These are phyloP conservation scores for Malacoraja senta DNA, from an alignment of 2,797 vertebrate species.

Conservation along the genomic window DNA sequence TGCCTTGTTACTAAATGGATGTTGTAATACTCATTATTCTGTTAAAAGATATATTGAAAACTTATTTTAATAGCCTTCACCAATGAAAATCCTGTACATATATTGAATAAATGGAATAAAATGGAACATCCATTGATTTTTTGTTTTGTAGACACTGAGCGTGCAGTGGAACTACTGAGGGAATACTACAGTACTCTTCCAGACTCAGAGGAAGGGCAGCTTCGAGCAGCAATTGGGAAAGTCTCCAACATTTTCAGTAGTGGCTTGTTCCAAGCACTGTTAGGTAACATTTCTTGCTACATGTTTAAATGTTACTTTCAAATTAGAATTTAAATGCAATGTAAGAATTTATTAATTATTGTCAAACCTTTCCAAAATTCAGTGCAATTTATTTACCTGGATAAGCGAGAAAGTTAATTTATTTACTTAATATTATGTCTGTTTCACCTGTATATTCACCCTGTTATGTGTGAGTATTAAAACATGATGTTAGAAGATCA, in stretches of 20 bases:
- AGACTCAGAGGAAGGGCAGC: background rate
- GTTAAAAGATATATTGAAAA: background rate
- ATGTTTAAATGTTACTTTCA: background rate
- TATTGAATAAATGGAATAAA: background rate
- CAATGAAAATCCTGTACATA: background rate
- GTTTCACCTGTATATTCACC: background rate
- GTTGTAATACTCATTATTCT: background rate
- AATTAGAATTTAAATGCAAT: background rate
- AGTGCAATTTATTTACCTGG: background rate
- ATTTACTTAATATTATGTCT: background rate
- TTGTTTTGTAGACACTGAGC: slow-evolving; percentile 24
- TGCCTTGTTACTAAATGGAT: background rate
- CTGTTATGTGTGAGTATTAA: background rate
- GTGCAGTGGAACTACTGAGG: slow-evolving; percentile 20
- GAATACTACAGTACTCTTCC: slow-evolving; percentile 4
- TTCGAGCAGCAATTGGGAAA: background rate
- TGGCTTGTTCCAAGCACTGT: slow-evolving; percentile 17
- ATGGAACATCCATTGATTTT: background rate
- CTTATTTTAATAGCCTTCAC: background rate
- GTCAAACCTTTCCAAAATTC: background rate
- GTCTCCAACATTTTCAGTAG: slow-evolving; percentile 17
- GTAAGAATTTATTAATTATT: background rate
- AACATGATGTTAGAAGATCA: background rate
- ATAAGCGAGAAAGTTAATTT: background rate
- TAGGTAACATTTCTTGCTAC: background rate